phyloP scores from a whole-genome alignment of 2,888 invertebrate genomes.

The Volucella bombylans region DNA sequence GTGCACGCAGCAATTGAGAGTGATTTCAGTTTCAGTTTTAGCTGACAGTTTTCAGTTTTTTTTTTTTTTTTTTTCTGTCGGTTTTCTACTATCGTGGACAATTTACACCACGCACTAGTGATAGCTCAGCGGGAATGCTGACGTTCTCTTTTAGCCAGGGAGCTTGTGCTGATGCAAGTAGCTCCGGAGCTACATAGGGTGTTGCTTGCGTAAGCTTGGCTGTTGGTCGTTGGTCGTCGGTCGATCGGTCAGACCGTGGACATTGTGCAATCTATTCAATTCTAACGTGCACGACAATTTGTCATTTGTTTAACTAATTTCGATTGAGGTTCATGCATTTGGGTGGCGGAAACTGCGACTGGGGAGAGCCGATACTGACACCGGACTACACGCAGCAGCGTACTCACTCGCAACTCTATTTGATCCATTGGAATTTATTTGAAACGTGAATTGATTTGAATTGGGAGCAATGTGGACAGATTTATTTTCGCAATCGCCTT shows the following conservation, averaged over 20 bases:
- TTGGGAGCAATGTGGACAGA: constrained; percentile 64
- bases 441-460: constrained; percentile 65
- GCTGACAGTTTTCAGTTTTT: constrained; percentile 59
- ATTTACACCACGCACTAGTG: constrained; percentile 51
- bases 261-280: constrained; percentile 62
- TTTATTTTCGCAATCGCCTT: constrained; percentile 60
- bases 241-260: constrained; percentile 27
- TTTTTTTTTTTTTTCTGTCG: constrained; percentile 6
- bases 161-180: constrained; percentile 16
- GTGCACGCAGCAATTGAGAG: constrained; percentile 64
- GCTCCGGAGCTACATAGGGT: not conserved
- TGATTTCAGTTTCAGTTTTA: constrained; percentile 70
- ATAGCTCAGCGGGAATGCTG: constrained; percentile 50
- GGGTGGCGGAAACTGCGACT: constrained; percentile 4
- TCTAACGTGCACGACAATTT: constrained; percentile 69
- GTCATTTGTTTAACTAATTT: constrained; percentile 72
- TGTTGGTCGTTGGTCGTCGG: not conserved
- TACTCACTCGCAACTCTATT: not conserved
- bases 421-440: constrained; percentile 49
- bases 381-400: not conserved
- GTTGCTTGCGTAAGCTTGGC: constrained; percentile 46
- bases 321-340: constrained; percentile 57
- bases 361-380: not conserved
- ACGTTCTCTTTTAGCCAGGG: constrained; percentile 26
- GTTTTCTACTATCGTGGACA: constrained; percentile 35